A percentile compares a stretch with the other conserved stretches of the same genome.
Evolutionary conservation across 2,113 vertebrate species (phyloP).

Genomic region (Coryphaenoides rupestris): DNA sequence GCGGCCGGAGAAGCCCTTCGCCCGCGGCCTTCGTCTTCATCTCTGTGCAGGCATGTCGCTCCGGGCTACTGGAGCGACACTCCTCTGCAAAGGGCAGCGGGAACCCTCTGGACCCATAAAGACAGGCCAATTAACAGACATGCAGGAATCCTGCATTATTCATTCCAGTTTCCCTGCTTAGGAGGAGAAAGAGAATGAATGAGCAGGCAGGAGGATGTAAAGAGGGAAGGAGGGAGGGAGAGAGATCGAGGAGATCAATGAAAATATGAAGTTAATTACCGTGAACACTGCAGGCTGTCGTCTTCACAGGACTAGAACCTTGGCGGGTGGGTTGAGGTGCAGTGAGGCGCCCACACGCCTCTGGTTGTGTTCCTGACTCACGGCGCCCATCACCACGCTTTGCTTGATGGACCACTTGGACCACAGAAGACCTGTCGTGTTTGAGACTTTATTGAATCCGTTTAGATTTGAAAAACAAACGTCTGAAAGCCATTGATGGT

Average conservation of each 20-base stretch:
- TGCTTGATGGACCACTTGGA: too few species aligned
- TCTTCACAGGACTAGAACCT: constrained; percentile 39
- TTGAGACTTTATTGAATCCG: too few species aligned
- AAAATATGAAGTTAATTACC: constrained; percentile 74
- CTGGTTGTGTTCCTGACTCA: too few species aligned
- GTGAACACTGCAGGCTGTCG: constrained; percentile 52
- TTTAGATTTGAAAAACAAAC: too few species aligned
- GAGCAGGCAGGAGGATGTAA: constrained; percentile 41
- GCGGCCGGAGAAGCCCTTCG: constrained; percentile 1
- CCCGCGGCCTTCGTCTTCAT: constrained; percentile 25
- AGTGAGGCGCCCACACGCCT: too few species aligned
- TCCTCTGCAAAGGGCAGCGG: constrained; percentile 64
- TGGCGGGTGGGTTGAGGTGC: too few species aligned
- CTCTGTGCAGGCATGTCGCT: constrained; percentile 53
- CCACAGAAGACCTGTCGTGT: too few species aligned
- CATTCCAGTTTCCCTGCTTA: constrained; percentile 61
- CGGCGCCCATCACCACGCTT: too few species aligned
- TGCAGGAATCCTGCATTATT: constrained; percentile 60
- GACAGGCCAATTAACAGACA: constrained; percentile 72
- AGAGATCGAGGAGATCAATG: constrained; percentile 61
- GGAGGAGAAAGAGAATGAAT: constrained; percentile 42
- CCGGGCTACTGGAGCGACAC: constrained; percentile 35
- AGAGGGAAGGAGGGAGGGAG: too few species aligned
- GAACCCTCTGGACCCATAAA: constrained; percentile 55
- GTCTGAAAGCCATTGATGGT: too few species aligned